Conservation (phyloP, 2,113 vertebrate species). For the Indicator indicator region DNA sequence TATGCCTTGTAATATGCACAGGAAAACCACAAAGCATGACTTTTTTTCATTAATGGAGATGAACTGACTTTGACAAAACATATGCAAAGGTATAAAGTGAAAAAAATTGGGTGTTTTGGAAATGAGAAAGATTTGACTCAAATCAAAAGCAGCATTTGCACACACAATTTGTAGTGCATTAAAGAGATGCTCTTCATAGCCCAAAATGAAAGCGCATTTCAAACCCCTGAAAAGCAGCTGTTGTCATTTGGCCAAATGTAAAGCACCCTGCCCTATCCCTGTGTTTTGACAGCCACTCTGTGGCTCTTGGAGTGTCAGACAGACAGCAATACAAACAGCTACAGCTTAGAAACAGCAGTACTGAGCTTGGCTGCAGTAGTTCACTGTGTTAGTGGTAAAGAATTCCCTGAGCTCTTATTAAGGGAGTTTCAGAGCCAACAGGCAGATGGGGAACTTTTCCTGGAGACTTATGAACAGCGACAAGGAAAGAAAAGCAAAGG, state of each 20-base stretch:
- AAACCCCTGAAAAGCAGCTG: background rate
- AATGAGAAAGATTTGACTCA: background rate
- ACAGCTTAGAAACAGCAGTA: background rate
- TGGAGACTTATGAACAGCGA: background rate
- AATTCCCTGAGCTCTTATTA: slow-evolving; percentile 12
- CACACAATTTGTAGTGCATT: background rate
- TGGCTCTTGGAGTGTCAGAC: background rate
- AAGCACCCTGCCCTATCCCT: background rate
- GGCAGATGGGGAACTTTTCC: background rate
- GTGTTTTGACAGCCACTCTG: background rate
- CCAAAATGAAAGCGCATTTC: background rate
- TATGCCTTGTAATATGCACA: background rate
- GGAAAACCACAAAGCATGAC: background rate
- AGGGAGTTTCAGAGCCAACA: background rate
- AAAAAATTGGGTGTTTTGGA: background rate
- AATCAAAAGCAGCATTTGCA: background rate
- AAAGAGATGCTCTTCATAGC: background rate
- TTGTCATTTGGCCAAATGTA: background rate
- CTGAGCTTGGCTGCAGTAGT: background rate
- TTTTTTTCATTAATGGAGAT: background rate
- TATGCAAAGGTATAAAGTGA: background rate
- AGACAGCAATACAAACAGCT: background rate
- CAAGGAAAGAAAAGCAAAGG: background rate
- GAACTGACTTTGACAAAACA: background rate
- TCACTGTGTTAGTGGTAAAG: fast-evolving